phyloP scores from a whole-genome alignment of 2,113 vertebrate species.

The Oreochromis spilurus region DNA sequence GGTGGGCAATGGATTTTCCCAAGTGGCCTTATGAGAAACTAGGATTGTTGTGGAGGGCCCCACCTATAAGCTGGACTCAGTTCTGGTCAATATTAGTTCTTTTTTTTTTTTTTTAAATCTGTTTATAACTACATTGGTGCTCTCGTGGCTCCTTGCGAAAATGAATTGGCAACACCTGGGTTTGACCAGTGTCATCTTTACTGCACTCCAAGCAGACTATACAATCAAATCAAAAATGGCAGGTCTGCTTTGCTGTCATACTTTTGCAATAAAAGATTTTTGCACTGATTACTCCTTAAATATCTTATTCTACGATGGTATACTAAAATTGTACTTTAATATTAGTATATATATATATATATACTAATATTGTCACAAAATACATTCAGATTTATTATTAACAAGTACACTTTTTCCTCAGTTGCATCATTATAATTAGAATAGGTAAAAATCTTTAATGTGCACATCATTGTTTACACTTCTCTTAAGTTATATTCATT shows the following conservation, averaged over 20 bases:
- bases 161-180: neutral
- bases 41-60: neutral
- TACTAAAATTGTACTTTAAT: neutral
- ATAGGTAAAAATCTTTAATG: neutral
- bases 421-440: neutral
- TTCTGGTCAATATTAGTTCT: neutral
- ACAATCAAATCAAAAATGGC: neutral
- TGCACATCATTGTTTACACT: neutral
- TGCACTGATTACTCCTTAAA: neutral
- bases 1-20: neutral
- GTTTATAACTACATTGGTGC: neutral
- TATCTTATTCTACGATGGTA: neutral
- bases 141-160: neutral
- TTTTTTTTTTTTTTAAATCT: neutral
- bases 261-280: neutral
- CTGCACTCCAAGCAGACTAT: neutral
- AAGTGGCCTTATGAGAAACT: neutral
- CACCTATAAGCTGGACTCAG: neutral
- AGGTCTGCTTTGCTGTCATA: neutral
- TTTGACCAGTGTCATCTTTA: neutral
- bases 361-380: neutral
- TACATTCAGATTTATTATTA: neutral
- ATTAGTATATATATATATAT: fast-evolving
- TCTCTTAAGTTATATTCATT: neutral
- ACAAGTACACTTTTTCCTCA: neutral